Percentiles rank a stretch among this genome's conserved stretches.
Evolutionary conservation across 2,113 vertebrate species (phyloP).

Genomic region (Cryptotis parvus): DNA sequence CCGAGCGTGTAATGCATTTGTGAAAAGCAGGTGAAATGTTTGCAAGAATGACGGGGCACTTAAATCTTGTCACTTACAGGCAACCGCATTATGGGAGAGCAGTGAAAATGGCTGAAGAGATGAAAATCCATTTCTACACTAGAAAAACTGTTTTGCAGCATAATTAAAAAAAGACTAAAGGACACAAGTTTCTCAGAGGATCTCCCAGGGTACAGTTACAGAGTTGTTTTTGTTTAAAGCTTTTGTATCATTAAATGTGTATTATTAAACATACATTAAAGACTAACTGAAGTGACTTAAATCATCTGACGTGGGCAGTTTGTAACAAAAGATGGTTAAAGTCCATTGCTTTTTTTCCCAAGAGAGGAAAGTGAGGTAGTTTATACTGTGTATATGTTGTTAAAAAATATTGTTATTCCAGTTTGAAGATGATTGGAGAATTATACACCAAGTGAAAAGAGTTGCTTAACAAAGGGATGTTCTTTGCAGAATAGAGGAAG

Average conservation of each 20-base stretch:
- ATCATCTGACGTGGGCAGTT: conserved; percentile 57
- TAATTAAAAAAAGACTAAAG: conserved; percentile 46
- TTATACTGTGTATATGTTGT: conserved; percentile 65
- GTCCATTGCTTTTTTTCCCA: conserved; percentile 62
- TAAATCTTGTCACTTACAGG: conserved; percentile 70
- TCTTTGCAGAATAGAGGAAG: conserved; percentile 55
- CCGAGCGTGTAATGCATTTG: neutral
- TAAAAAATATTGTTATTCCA: conserved; percentile 67
- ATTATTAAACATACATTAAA: conserved; percentile 59
- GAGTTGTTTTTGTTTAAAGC: conserved; percentile 18
- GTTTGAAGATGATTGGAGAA: conserved; percentile 59
- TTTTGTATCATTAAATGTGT: conserved; percentile 61
- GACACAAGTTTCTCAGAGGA: conserved; percentile 41
- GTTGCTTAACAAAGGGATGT: conserved; percentile 58
- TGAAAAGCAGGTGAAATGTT: conserved; percentile 8
- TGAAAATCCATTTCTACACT: neutral
- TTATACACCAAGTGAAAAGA: conserved; percentile 1
- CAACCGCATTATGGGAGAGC: conserved; percentile 14
- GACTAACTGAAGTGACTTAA: conserved; percentile 63
- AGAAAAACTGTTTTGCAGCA: neutral
- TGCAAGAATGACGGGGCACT: neutral
- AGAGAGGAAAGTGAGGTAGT: conserved; percentile 87
- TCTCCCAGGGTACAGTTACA: neutral
- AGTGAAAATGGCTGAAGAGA: conserved; percentile 35
- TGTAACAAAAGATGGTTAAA: conserved; percentile 68